These are phyloP conservation scores for Bufotes viridis DNA, from an alignment of 2,797 vertebrate genomes.

Conservation along the genomic window DNA sequence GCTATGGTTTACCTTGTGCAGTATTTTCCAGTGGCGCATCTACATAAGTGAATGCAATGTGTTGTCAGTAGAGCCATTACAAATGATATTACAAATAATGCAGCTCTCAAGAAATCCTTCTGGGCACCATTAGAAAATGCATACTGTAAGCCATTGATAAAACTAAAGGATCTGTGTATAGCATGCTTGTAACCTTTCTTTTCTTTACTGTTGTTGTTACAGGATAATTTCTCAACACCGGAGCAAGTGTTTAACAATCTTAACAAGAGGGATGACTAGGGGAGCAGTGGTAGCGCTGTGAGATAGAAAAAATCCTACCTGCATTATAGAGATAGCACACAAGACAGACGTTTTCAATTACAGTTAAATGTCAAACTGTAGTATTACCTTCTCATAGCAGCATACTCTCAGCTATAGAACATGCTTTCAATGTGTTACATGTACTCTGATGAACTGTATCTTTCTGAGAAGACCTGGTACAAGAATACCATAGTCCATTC, in stretches of 20 bases:
- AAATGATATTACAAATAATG: slow-evolving; percentile 31
- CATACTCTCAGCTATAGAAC: slow-evolving; percentile 36
- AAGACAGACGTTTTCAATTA: slow-evolving; percentile 64
- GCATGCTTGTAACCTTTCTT: slow-evolving; percentile 19
- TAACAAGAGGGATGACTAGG: slow-evolving; percentile 64
- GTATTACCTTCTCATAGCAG: slow-evolving; percentile 54
- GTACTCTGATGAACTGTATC: slow-evolving; percentile 62
- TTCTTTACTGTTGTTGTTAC: slow-evolving; percentile 47
- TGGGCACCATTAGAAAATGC: slow-evolving; percentile 1
- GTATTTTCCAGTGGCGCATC: neutral
- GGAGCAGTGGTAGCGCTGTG: slow-evolving; percentile 60
- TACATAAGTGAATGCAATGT: neutral
- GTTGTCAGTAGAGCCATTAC: neutral
- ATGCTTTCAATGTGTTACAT: slow-evolving; percentile 54
- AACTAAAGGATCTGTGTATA: neutral
- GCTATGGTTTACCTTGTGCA: neutral
- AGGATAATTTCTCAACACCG: slow-evolving; percentile 56
- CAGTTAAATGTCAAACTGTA: neutral
- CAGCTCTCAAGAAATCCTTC: neutral
- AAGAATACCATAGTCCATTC: slow-evolving; percentile 54
- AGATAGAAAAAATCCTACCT: slow-evolving; percentile 62
- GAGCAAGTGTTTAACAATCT: slow-evolving; percentile 65
- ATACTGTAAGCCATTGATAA: slow-evolving; percentile 29
- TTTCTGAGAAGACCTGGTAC: slow-evolving; percentile 65
- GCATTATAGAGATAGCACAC: slow-evolving; percentile 51